Evolutionary conservation across 2,797 vertebrate genomes (phyloP).

Genomic region (Danio tinwini): DNA sequence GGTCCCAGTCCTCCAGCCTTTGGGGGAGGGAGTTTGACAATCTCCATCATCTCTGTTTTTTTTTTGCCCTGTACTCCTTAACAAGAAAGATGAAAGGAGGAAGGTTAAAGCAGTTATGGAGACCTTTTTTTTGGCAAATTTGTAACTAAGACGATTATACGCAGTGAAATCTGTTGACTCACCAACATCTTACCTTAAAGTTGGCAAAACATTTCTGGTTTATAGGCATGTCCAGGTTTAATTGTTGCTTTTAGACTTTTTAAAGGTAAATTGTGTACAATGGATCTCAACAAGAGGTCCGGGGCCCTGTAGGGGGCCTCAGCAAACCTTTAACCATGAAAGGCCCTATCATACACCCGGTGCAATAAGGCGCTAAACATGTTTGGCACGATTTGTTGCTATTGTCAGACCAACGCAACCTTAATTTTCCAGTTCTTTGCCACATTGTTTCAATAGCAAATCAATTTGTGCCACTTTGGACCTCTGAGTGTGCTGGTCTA

Average conservation of each 20-base stretch:
- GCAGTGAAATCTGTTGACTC: conserved; percentile 54
- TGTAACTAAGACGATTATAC: conserved; percentile 53
- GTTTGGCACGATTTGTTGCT: no score
- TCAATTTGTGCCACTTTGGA: no score
- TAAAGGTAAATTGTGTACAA: not conserved
- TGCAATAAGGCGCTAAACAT: no score
- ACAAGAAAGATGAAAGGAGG: conserved; percentile 49
- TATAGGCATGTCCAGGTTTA: conserved; percentile 11
- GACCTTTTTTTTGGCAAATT: conserved; percentile 55
- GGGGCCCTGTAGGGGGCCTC: not conserved
- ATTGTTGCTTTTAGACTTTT: conserved; percentile 7
- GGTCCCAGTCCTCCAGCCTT: conserved; percentile 16
- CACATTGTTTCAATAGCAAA: no score
- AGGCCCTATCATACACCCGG: no score
- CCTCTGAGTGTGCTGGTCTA: no score
- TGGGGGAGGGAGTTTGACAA: conserved; percentile 28
- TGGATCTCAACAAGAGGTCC: not conserved
- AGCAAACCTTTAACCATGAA: not conserved
- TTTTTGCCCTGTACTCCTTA: conserved; percentile 43
- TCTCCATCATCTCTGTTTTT: conserved; percentile 52
- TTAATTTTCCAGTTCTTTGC: no score
- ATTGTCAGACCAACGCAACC: no score
- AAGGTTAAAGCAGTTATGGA: conserved; percentile 56
- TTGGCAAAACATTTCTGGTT: conserved; percentile 56
- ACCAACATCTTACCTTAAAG: conserved; percentile 33